A percentile compares a stretch with the other conserved stretches of the same genome.
These are phyloP conservation scores for Ginglymostoma cirratum DNA, from an alignment of 2,113 vertebrate genomes.

Conservation along the genomic window DNA sequence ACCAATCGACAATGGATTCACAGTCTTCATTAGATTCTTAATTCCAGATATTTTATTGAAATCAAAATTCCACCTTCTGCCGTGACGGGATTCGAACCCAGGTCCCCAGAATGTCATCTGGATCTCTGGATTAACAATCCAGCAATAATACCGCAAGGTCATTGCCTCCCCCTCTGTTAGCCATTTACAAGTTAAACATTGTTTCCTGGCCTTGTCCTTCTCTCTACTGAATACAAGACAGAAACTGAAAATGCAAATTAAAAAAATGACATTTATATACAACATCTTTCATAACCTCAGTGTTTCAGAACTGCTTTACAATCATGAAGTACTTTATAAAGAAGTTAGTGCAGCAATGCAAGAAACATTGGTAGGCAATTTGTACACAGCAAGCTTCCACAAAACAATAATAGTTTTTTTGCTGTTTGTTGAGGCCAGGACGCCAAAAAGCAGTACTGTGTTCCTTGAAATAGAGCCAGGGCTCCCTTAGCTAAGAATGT, in stretches of 20 bases:
- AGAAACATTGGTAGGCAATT: background rate
- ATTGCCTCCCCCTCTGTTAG: background rate
- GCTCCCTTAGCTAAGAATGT: background rate
- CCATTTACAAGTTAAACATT: background rate
- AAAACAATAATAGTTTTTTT: background rate
- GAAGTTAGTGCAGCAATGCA: background rate
- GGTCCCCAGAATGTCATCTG: too few relatives aligned
- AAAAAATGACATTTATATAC: background rate
- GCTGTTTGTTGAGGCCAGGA: background rate
- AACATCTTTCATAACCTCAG: background rate
- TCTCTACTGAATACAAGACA: background rate
- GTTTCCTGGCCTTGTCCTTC: background rate
- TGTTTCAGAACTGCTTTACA: background rate
- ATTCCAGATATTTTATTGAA: too few relatives aligned
- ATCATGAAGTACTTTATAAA: background rate
- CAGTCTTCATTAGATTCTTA: too few relatives aligned
- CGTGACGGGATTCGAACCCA: too few relatives aligned
- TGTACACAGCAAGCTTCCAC: background rate
- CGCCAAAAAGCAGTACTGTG: background rate
- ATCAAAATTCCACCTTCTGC: too few relatives aligned
- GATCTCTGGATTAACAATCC: too few relatives aligned
- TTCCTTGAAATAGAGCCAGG: background rate
- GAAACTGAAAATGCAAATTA: background rate
- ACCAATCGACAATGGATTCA: too few relatives aligned
- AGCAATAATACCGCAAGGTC: too few relatives aligned